Evolutionary conservation across 2,888 invertebrate species (phyloP).

Genomic region (Bugulina stolonifera): DNA sequence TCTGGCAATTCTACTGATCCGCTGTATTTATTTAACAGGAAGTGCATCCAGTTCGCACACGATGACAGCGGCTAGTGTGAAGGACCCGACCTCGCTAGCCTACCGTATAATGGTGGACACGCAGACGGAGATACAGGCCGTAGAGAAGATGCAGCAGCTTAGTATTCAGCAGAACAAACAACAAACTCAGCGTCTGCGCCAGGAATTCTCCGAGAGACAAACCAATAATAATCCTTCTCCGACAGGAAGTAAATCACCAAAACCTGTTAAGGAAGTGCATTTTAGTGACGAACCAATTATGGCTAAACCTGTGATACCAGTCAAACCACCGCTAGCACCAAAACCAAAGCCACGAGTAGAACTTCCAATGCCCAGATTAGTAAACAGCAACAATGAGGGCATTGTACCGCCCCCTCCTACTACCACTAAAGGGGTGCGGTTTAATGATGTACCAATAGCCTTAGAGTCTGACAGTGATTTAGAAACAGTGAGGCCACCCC

Average conservation of each 20-base stretch:
- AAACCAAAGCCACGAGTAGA: constrained; percentile 16
- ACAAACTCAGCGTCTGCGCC: constrained; percentile 3
- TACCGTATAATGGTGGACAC: constrained; percentile 19
- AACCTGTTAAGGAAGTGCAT: background rate
- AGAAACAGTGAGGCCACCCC: constrained; percentile 9
- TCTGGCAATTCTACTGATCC: too few species aligned
- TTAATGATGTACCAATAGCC: background rate
- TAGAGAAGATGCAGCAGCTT: constrained; percentile 13
- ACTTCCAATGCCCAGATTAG: background rate
- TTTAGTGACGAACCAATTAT: background rate
- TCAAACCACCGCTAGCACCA: background rate
- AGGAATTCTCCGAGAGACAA: background rate
- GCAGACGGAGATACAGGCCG: background rate
- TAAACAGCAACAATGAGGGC: too few species aligned
- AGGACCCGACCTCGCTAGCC: constrained; percentile 19
- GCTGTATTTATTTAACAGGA: background rate
- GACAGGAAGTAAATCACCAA: background rate
- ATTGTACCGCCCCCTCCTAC: background rate
- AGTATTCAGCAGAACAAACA: constrained; percentile 8
- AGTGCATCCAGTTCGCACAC: constrained; percentile 23
- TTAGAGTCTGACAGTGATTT: background rate
- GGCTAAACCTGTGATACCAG: background rate
- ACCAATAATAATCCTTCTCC: background rate
- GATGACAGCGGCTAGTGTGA: constrained; percentile 15
- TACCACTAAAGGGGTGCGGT: background rate